Conservation (phyloP, 1,140 invertebrate species). For the Anoplolepis gracilipes region DNA sequence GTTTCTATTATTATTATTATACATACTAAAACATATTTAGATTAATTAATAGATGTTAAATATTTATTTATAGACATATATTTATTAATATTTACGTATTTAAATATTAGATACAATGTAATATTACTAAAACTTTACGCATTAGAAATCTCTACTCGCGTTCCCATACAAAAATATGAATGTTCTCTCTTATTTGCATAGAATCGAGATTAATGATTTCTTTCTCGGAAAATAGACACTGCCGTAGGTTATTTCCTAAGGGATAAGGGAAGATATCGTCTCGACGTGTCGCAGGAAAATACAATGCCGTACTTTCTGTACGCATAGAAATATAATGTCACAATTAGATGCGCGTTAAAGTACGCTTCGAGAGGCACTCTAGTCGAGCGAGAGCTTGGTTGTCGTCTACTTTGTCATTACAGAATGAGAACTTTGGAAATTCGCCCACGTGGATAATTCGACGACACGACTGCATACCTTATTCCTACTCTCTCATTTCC, state of each 20-base stretch:
- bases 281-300: not conserved
- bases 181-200: not conserved
- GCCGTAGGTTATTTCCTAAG: not conserved
- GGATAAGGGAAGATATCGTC: not conserved
- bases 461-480: slow-evolving; percentile 12
- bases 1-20: not conserved
- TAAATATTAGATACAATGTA: not conserved
- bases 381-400: slow-evolving; percentile 21
- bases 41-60: too few relatives aligned
- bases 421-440: slow-evolving; percentile 52
- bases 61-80: too few relatives aligned
- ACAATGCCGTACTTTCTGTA: not conserved
- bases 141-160: not conserved
- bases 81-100: not conserved
- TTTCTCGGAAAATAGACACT: not conserved
- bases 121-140: not conserved
- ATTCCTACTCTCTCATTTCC: not conserved
- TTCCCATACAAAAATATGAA: not conserved
- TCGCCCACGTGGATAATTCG: slow-evolving; percentile 50
- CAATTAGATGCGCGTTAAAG: slow-evolving; percentile 33
- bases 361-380: slow-evolving; percentile 8
- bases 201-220: slow-evolving; percentile 29
- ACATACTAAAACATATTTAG: too few relatives aligned
- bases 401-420: slow-evolving; percentile 44
- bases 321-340: slow-evolving; percentile 39